These are phyloP conservation scores for Agonopterix alstromeriana DNA, from an alignment of 2,888 invertebrate species.

Conservation along the genomic window DNA sequence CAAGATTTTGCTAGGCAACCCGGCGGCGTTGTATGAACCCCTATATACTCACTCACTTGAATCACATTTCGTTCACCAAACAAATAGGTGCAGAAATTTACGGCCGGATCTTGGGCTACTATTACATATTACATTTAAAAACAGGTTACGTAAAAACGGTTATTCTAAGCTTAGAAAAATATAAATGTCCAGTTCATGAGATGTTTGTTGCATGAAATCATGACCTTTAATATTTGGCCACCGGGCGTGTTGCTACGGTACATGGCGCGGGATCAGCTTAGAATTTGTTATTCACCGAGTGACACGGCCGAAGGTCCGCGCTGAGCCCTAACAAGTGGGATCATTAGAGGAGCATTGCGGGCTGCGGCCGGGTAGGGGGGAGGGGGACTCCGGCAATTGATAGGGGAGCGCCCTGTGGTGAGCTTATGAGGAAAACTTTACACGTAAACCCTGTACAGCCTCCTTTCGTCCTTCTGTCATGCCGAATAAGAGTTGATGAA, in stretches of 20 bases:
- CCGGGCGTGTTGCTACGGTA: constrained; percentile 17
- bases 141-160: too few species aligned
- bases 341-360: constrained; percentile 59
- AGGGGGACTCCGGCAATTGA: constrained; percentile 50
- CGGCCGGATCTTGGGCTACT: too few species aligned
- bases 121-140: too few species aligned
- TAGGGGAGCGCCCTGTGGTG: constrained; percentile 68
- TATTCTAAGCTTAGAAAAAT: too few species aligned
- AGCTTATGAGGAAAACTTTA: constrained; percentile 71
- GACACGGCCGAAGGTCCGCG: constrained; percentile 67
- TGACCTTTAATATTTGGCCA: constrained; percentile 33
- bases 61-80: too few species aligned
- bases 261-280: constrained; percentile 46
- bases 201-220: constrained; percentile 20
- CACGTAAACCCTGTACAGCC: constrained; percentile 52
- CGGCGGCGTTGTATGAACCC: too few species aligned
- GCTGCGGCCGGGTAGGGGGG: constrained; percentile 19
- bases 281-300: constrained; percentile 72
- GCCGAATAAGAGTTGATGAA: constrained; percentile 35
- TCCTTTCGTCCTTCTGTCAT: constrained; percentile 27
- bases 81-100: too few species aligned
- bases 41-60: too few species aligned
- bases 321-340: constrained; percentile 73
- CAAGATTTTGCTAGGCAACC: too few species aligned
- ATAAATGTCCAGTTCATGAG: background rate